Evolutionary conservation across 2,888 invertebrate genomes (phyloP).

Genomic region (Stegana nigrithorax): DNA sequence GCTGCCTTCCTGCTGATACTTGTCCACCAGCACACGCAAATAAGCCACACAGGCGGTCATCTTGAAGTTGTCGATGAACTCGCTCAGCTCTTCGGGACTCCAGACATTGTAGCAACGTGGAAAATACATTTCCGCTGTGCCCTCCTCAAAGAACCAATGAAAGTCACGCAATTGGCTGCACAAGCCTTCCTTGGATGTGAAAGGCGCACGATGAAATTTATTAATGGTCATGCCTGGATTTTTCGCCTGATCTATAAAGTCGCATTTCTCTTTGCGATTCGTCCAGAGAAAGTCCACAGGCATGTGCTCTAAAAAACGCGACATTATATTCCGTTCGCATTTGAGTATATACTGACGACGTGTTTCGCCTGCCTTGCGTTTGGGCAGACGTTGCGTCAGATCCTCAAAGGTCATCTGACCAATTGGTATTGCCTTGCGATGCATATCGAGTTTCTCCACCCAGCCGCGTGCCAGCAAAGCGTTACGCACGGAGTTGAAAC

Average conservation of each 20-base stretch:
- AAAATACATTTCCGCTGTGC: constrained; percentile 82
- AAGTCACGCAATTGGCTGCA: constrained; percentile 83
- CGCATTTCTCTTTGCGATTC: constrained; percentile 80
- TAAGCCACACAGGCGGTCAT: constrained; percentile 88
- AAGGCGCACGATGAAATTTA: constrained; percentile 86
- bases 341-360: constrained; percentile 73
- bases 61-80: constrained; percentile 89
- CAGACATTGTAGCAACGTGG: constrained; percentile 89
- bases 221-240: constrained; percentile 78
- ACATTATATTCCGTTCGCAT: constrained; percentile 78
- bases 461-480: constrained; percentile 79
- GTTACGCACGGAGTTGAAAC: constrained; percentile 78
- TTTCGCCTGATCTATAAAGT: constrained; percentile 66
- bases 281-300: constrained; percentile 93
- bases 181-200: constrained; percentile 93
- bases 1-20: constrained; percentile 71
- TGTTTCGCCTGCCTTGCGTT: constrained; percentile 66
- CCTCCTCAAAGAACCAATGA: constrained; percentile 87
- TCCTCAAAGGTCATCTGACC: constrained; percentile 65
- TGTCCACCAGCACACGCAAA: constrained; percentile 80
- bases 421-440: constrained; percentile 59
- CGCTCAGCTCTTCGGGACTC: constrained; percentile 83
- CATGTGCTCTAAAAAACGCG: constrained; percentile 81
- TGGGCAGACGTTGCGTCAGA: constrained; percentile 64
- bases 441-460: constrained; percentile 69